Base-by-base conservation (phyloP, 2,113 vertebrate genomes). In the Coreoperca whiteheadi region DNA sequence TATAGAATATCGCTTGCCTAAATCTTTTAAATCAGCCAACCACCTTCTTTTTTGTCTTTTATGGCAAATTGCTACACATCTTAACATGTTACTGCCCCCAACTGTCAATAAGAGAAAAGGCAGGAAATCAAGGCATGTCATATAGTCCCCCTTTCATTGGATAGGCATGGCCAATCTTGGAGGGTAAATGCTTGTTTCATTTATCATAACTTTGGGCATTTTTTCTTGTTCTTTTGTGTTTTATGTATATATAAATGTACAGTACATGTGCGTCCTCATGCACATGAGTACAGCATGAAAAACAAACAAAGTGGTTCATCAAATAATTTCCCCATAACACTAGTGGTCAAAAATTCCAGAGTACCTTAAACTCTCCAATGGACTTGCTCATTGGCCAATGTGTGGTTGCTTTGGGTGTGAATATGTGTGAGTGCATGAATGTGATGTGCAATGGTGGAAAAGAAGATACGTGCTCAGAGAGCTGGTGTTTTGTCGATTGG, bases 401-500 rank as follows among this genome's bases (percentile, higher is more conserved):
- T 46, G 54, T 37, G 12, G 16, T 65, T 56, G 41, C 28, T 34
- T 11, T 18, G 15, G 65, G 28, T 61, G 41, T 50, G 56, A 50
- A 80, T 78, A 60, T 53, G 46, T 82, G 67, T 23, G 25, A 61
- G 25, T 78, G 51, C 23, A 65, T 15, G 51, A 69, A 77, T 69
- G 50, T 37, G 37, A 74, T 66, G 65, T 61, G 25, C 28, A 82
- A 6, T 79, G 51, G 51, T 71, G 57, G n/a, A 70, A 65, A 71
- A 61, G 39, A 66, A 67, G 65, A 80, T 48, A 50, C 74, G 50
- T 68, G 15, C 23, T 51, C 16, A 32, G 63, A 54, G 53, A 43
- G n/a, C 25, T 25, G 71, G 16, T 69, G 53, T 56, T 74, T 82
- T 81, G 81, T 83, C 66, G 41, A 51, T 67, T 66, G 18, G 77